Conservation (phyloP, 2,113 vertebrate species). For the Trachemys scripta region DNA sequence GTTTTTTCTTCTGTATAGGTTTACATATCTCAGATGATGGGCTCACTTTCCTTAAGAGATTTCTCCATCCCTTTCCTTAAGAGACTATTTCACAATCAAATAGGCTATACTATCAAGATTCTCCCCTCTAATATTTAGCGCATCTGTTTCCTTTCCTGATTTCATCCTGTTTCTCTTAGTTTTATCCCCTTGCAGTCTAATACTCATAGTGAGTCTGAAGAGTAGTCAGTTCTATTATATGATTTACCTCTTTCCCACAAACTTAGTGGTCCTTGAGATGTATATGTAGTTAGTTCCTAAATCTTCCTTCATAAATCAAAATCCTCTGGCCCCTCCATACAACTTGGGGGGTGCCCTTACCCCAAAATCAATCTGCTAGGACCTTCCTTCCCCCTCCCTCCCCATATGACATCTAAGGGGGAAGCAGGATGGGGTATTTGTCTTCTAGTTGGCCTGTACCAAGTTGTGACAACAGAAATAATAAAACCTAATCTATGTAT, state of each 20-base stretch:
- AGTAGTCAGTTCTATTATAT: not conserved
- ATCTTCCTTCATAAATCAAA: not conserved
- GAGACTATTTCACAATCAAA: not conserved
- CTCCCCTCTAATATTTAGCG: not conserved
- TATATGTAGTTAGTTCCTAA: not conserved
- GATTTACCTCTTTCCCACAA: not conserved
- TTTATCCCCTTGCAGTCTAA: not conserved
- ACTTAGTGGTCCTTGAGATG: not conserved
- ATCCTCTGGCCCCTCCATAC: not conserved
- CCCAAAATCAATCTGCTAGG: not conserved
- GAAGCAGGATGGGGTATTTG: not conserved
- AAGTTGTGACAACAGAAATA: not conserved
- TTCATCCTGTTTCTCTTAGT: not conserved
- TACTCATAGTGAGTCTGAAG: not conserved
- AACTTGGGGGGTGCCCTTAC: not conserved
- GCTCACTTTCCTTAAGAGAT: not conserved
- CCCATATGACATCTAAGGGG: not conserved
- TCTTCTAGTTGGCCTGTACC: not conserved
- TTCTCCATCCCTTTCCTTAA: not conserved
- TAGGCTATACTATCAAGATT: not conserved
- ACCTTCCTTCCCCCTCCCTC: too few species aligned
- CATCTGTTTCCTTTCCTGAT: not conserved
- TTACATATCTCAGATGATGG: not conserved
- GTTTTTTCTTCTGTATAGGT: not conserved
- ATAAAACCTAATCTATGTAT: not conserved